Evolutionary conservation across 2,888 invertebrate species (phyloP).

Genomic region (Flexamia atlantica): DNA sequence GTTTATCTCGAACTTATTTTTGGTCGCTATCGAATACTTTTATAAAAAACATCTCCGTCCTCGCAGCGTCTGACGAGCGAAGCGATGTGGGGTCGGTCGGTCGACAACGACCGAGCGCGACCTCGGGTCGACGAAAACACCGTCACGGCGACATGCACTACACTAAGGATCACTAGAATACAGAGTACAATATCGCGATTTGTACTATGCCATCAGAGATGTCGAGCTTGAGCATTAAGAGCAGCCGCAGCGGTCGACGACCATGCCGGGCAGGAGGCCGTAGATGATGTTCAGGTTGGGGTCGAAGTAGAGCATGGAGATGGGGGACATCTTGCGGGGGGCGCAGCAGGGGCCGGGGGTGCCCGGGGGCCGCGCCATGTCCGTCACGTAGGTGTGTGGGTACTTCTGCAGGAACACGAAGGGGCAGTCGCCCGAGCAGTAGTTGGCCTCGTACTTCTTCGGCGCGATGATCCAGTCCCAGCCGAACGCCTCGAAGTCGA

Average conservation of each 20-base stretch:
- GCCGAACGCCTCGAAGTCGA: conserved; percentile 96
- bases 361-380: conserved; percentile 86
- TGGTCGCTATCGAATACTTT: neutral
- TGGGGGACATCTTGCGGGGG: conserved; percentile 91
- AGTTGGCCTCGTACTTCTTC: conserved; percentile 95
- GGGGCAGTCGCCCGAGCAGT: conserved; percentile 95
- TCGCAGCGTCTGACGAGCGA: neutral
- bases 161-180: conserved; percentile 10
- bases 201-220: conserved; percentile 39
- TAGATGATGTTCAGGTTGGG: conserved; percentile 91
- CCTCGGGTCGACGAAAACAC: too few species aligned
- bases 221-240: conserved; percentile 78
- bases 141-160: neutral
- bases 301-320: conserved; percentile 95
- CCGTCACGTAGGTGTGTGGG: conserved; percentile 92
- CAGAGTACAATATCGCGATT: conserved; percentile 39
- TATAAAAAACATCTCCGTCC: neutral
- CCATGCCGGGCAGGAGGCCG: conserved; percentile 95
- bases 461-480: conserved; percentile 99
- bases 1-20: neutral
- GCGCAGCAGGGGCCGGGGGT: conserved; percentile 95
- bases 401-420: conserved; percentile 91
- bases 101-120: too few species aligned
- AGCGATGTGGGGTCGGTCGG: neutral
- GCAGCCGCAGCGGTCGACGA: conserved; percentile 95